phyloP scores from a whole-genome alignment of 1,140 invertebrate genomes.

The Daktulosphaira vitifoliae region DNA sequence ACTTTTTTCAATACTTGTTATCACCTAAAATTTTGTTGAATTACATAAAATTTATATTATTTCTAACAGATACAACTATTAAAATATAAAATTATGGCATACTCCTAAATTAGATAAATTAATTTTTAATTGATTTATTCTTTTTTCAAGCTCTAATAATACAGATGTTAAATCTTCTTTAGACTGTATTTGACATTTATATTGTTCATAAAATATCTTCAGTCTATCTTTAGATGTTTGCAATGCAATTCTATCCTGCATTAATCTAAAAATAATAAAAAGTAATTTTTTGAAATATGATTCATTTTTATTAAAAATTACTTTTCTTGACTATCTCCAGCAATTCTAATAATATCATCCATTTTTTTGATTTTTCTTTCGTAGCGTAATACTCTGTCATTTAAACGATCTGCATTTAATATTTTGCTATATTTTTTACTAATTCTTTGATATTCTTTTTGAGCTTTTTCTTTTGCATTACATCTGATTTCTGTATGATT shows the following conservation, averaged over 20 bases:
- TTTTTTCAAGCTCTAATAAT: background rate
- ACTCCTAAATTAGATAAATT: constrained; percentile 11
- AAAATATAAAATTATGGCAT: background rate
- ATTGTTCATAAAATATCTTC: constrained; percentile 9
- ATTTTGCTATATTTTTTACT: constrained; percentile 14
- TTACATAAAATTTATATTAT: background rate
- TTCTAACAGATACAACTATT: background rate
- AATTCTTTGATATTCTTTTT: constrained; percentile 10
- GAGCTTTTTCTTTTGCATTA: constrained; percentile 5
- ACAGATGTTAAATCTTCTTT: background rate
- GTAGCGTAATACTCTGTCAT: background rate
- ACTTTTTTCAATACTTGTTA: constrained; percentile 26
- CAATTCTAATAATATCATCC: constrained; percentile 5
- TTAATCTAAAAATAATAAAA: constrained; percentile 5
- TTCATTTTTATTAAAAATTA: background rate
- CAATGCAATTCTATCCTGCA: background rate
- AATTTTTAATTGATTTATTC: constrained; percentile 1
- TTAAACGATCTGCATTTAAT: background rate
- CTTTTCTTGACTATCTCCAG: constrained; percentile 6
- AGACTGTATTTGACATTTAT: background rate
- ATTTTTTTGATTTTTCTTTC: constrained; percentile 18
- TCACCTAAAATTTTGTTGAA: background rate
- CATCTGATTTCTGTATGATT: background rate
- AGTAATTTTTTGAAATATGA: background rate
- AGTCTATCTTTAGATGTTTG: constrained; percentile 3